Percentiles rank a stretch among this genome's conserved stretches.
These are phyloP conservation scores for Trachymyrmex septentrionalis DNA, from an alignment of 1,140 invertebrate species.

Conservation along the genomic window DNA sequence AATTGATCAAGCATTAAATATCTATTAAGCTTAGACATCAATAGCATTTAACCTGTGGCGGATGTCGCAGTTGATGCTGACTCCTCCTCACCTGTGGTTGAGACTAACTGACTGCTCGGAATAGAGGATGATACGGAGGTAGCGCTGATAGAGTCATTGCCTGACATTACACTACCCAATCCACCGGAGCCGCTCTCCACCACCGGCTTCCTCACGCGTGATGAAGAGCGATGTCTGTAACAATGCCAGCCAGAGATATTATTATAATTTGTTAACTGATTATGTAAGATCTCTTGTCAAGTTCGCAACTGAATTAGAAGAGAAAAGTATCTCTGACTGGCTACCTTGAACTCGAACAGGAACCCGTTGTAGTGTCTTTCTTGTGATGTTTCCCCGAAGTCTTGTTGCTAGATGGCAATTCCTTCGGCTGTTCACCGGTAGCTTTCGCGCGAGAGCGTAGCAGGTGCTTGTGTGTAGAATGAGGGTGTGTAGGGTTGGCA, in stretches of 20 bases:
- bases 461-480: constrained; percentile 85
- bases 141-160: constrained; percentile 81
- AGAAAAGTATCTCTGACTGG: not conserved
- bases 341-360: constrained; percentile 91
- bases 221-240: constrained; percentile 88
- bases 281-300: not conserved
- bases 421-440: constrained; percentile 80
- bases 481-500: constrained; percentile 82
- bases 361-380: constrained; percentile 90
- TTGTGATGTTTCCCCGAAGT: constrained; percentile 83
- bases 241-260: not conserved
- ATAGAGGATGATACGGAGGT: constrained; percentile 80
- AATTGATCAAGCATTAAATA: not conserved
- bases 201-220: constrained; percentile 87
- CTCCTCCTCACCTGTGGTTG: constrained; percentile 81
- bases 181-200: constrained; percentile 80
- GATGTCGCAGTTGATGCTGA: constrained; percentile 80
- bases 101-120: constrained; percentile 78
- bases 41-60: constrained; percentile 76
- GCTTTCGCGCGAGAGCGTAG: constrained; percentile 84
- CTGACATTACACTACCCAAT: constrained; percentile 82
- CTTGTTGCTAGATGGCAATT: constrained; percentile 75
- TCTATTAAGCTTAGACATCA: constrained; percentile 10
- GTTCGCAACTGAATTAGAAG: not conserved
- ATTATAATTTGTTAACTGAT: constrained; percentile 1